These are phyloP conservation scores for Typhlichthys eigenmanni DNA, from an alignment of 2,797 vertebrate species.

Conservation along the genomic window DNA sequence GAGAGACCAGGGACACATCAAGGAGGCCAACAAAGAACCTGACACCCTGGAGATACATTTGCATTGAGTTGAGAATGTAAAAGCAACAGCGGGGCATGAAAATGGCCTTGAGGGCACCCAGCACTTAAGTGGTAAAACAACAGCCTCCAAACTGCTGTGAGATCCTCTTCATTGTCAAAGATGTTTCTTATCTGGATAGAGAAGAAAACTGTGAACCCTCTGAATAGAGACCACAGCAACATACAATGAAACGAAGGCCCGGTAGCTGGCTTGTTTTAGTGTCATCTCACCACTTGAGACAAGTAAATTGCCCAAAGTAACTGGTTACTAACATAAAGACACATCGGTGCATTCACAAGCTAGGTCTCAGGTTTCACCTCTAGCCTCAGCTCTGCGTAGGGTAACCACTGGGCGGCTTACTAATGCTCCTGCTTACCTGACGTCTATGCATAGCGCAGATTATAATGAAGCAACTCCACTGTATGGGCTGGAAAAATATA, in stretches of 20 bases:
- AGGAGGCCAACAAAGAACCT: slow-evolving; percentile 74
- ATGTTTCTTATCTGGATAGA: slow-evolving; percentile 51
- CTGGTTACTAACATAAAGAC: slow-evolving; percentile 29
- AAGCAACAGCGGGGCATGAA: slow-evolving; percentile 56
- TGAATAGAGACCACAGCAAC: slow-evolving; percentile 39
- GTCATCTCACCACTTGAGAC: slow-evolving; percentile 54
- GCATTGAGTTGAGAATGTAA: slow-evolving; percentile 73
- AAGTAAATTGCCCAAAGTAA: slow-evolving; percentile 32
- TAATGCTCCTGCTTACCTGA: no score
- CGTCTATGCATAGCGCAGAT: slow-evolving; percentile 33
- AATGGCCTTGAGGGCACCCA: slow-evolving; percentile 51
- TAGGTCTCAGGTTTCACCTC: slow-evolving; percentile 45
- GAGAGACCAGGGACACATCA: slow-evolving; percentile 70
- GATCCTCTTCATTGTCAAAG: slow-evolving; percentile 54
- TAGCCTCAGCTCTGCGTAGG: slow-evolving; percentile 17
- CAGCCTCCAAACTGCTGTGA: slow-evolving; percentile 56
- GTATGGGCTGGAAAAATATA: slow-evolving; percentile 41
- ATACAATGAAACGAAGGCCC: slow-evolving; percentile 40
- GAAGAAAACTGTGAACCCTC: slow-evolving; percentile 32
- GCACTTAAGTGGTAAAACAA: slow-evolving; percentile 64
- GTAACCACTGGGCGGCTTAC: no score
- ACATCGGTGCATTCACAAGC: slow-evolving; percentile 37
- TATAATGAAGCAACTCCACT: slow-evolving; percentile 53
- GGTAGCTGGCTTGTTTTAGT: slow-evolving; percentile 58
- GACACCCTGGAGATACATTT: slow-evolving; percentile 75